These are phyloP conservation scores for Daphoenositta chrysoptera DNA, from an alignment of 2,113 vertebrate species.

Conservation along the genomic window DNA sequence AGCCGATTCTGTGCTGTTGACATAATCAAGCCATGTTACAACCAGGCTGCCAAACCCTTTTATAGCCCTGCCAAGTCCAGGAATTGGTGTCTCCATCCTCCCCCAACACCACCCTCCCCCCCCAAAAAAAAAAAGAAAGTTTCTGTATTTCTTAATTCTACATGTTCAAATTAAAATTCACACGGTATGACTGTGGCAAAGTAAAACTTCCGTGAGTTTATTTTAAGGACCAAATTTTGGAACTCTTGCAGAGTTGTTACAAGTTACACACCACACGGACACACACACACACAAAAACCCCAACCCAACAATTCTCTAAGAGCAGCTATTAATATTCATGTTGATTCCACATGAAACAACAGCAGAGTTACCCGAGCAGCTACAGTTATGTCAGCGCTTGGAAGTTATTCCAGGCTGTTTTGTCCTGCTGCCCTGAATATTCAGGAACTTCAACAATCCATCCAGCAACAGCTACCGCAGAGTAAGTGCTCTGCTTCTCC, in stretches of 20 bases:
- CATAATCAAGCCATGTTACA: slow-evolving; percentile 6
- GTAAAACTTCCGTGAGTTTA: slow-evolving; percentile 7
- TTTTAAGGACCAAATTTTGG: neutral
- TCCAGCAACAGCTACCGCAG: neutral
- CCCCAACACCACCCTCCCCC: accelerated
- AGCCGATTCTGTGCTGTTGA: slow-evolving; percentile 8
- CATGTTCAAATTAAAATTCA: neutral
- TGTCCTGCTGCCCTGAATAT: slow-evolving; percentile 32
- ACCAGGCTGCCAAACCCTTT: slow-evolving; percentile 12
- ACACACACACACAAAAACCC: neutral
- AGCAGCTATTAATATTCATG: slow-evolving; percentile 31
- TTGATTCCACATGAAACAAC: slow-evolving; percentile 14
- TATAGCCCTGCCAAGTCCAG: neutral
- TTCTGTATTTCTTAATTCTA: neutral
- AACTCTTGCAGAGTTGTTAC: neutral
- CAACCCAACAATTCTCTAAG: neutral
- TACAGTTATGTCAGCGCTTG: slow-evolving; percentile 14
- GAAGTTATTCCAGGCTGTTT: slow-evolving; percentile 36
- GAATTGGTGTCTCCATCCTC: neutral
- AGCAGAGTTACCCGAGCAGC: neutral
- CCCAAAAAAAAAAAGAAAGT: neutral
- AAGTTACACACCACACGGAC: neutral
- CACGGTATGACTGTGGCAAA: neutral
- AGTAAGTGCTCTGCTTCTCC: neutral
- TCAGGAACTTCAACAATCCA: neutral